phyloP scores from a whole-genome alignment of 2,888 invertebrate genomes.

The Perizoma affinitatum region DNA sequence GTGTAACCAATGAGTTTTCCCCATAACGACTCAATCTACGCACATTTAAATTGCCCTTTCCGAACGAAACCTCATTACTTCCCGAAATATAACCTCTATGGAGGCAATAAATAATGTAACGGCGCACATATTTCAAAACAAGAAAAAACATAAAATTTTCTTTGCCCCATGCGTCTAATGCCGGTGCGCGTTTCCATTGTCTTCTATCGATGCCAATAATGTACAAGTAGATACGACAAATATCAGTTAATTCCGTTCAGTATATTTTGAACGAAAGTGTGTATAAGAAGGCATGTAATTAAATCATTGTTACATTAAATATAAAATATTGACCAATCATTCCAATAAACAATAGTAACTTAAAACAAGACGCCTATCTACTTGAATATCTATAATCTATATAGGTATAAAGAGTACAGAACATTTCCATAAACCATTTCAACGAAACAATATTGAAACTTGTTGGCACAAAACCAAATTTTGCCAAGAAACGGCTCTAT shows the following conservation, averaged over 20 bases:
- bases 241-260: not conserved
- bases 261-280: too few species aligned
- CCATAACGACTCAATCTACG: slow-evolving; percentile 80
- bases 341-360: too few species aligned
- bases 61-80: slow-evolving; percentile 83
- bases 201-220: slow-evolving; percentile 19
- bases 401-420: too few species aligned
- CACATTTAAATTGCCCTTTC: slow-evolving; percentile 82
- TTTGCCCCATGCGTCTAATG: slow-evolving; percentile 79
- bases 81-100: slow-evolving; percentile 83
- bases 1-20: slow-evolving; percentile 62
- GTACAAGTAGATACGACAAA: slow-evolving; percentile 8
- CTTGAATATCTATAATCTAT: too few species aligned
- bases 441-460: slow-evolving; percentile 40
- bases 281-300: too few species aligned
- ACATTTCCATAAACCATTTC: slow-evolving; percentile 18
- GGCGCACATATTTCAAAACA: slow-evolving; percentile 84
- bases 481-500: slow-evolving; percentile 28
- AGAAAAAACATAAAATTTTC: slow-evolving; percentile 80
- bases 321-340: too few species aligned
- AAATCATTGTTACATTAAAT: too few species aligned
- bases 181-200: slow-evolving; percentile 61
- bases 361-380: too few species aligned
- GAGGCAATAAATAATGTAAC: slow-evolving; percentile 82
- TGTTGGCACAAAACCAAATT: slow-evolving; percentile 33